These are phyloP conservation scores for Cordilura impudica DNA, from an alignment of 2,888 invertebrate species.

Conservation along the genomic window DNA sequence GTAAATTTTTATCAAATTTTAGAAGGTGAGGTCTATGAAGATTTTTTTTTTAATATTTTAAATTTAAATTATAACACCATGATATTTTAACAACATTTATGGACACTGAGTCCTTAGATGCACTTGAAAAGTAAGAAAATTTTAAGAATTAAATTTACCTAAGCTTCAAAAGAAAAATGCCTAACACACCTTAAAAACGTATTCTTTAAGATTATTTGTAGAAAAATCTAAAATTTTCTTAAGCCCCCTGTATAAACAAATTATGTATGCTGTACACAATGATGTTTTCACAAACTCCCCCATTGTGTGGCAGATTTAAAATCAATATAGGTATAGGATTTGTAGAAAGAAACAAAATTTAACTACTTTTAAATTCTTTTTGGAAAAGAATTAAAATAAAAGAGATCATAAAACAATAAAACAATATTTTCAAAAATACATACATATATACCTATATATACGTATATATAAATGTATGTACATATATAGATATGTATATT, in stretches of 20 bases:
- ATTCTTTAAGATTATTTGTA: no score
- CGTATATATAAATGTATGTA: background rate
- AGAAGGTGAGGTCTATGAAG: no score
- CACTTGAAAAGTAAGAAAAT: no score
- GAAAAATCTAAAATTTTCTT: background rate
- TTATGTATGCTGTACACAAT: background rate
- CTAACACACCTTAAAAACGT: no score
- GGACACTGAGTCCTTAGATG: no score
- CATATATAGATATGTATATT: conserved; percentile 24
- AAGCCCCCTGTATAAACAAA: conserved; percentile 31
- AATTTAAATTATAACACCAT: no score
- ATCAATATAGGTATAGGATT: conserved; percentile 18
- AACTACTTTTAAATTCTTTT: background rate
- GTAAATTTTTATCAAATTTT: no score
- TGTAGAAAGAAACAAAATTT: conserved; percentile 38
- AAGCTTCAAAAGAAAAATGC: no score
- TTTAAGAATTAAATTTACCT: no score
- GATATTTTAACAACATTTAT: no score
- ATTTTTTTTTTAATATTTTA: no score
- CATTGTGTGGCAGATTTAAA: conserved; percentile 51
- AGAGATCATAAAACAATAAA: conserved; percentile 32
- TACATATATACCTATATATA: background rate
- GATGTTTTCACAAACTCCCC: conserved; percentile 49
- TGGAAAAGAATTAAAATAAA: conserved; percentile 20
- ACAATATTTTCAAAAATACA: conserved; percentile 16